phyloP scores from a whole-genome alignment of 35 echinoderm and acorn worm species.

The Ptychodera flava region DNA sequence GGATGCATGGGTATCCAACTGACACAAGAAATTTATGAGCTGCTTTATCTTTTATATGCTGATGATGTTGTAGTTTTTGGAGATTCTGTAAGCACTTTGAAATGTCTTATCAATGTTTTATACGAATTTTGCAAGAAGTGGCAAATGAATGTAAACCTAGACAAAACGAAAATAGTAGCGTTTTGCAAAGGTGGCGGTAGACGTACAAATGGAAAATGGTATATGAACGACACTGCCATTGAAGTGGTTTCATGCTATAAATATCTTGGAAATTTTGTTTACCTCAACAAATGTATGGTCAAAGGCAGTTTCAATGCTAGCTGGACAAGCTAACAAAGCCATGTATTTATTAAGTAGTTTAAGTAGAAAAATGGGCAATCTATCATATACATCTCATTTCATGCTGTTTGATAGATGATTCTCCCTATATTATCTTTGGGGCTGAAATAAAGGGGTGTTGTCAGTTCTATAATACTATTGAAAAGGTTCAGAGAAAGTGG shows the following conservation, averaged over 20 bases:
- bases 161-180: neutral
- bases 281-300: neutral
- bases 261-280: neutral
- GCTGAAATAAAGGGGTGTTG: too few species aligned
- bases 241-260: neutral
- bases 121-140: neutral
- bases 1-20: too few species aligned
- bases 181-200: neutral
- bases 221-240: too few species aligned
- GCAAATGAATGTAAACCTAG: neutral
- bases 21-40: neutral
- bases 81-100: neutral
- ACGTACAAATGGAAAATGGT: neutral
- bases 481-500: too few species aligned
- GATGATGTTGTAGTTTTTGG: neutral
- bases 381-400: neutral
- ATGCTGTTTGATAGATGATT: neutral
- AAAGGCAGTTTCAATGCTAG: neutral
- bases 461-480: too few species aligned
- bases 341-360: neutral
- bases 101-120: neutral
- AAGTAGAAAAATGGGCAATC: neutral
- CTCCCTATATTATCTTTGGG: too few species aligned
- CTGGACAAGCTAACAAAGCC: neutral
- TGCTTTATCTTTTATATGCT: neutral